These are phyloP conservation scores for Drepana arcuata DNA, from an alignment of 1,140 invertebrate species.

Conservation along the genomic window DNA sequence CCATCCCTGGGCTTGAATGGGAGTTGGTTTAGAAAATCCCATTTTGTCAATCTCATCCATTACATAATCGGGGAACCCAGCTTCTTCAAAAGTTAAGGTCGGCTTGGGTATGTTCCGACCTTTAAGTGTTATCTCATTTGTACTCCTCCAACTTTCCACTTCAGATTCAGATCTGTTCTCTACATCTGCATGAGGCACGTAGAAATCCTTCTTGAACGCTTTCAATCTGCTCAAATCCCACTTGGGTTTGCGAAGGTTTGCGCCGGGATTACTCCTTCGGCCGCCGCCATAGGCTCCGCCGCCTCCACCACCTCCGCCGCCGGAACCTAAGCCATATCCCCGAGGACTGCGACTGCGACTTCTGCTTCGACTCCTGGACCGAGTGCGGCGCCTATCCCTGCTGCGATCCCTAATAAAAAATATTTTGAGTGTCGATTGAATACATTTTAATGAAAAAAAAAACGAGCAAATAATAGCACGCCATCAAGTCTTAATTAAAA, in stretches of 20 bases:
- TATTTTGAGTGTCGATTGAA: too few species aligned
- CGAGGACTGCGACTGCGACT: constrained; percentile 58
- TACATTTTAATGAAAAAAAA: too few species aligned
- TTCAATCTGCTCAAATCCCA: constrained; percentile 85
- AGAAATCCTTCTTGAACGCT: constrained; percentile 95
- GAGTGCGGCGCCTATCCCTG: constrained; percentile 55
- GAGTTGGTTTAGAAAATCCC: constrained; percentile 89
- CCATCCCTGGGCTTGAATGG: constrained; percentile 94
- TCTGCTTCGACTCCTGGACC: constrained; percentile 55
- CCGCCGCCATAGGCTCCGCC: constrained; percentile 72
- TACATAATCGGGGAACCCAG: constrained; percentile 87
- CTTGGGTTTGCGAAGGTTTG: constrained; percentile 77
- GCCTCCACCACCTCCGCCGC: constrained; percentile 54
- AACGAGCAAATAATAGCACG: too few species aligned
- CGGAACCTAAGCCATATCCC: constrained; percentile 40
- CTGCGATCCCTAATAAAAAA: constrained; percentile 62
- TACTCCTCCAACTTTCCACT: constrained; percentile 81
- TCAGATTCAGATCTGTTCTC: constrained; percentile 78
- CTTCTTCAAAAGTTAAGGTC: constrained; percentile 87
- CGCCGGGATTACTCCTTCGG: constrained; percentile 70
- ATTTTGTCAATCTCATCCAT: constrained; percentile 85
- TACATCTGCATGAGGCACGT: constrained; percentile 84
- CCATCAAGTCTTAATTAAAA: too few species aligned
- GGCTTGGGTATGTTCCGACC: constrained; percentile 87
- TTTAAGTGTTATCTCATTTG: constrained; percentile 86